phyloP scores from a whole-genome alignment of 2,113 vertebrate species.

The Bombycilla garrulus region DNA sequence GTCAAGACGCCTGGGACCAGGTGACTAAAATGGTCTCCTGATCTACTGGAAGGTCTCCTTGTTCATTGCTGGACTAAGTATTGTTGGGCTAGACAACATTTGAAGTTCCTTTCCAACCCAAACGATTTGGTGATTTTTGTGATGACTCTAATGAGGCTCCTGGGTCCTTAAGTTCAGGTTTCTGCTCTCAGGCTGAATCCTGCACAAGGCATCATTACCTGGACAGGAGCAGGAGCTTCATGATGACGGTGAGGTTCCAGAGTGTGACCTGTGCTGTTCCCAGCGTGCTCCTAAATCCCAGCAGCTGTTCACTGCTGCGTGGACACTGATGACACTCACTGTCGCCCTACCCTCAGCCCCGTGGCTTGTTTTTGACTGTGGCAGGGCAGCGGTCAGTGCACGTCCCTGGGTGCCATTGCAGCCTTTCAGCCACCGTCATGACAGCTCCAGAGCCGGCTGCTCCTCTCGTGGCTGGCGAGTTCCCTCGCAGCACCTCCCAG shows the following conservation, averaged over 20 bases:
- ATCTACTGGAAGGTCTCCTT: background rate
- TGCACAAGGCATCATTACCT: background rate
- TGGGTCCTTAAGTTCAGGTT: background rate
- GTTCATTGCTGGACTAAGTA: background rate
- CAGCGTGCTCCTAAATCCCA: background rate
- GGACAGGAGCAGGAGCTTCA: background rate
- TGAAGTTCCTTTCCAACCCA: background rate
- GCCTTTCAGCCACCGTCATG: accelerated
- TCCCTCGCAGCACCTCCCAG: background rate
- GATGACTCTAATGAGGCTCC: background rate
- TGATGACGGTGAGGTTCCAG: background rate
- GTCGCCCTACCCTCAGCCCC: accelerated
- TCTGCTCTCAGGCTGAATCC: background rate
- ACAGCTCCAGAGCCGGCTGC: background rate
- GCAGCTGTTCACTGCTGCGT: accelerated
- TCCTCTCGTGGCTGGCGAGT: background rate
- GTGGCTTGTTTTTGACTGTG: background rate
- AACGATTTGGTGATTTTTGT: background rate
- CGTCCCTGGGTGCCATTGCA: background rate
- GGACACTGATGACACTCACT: accelerated
- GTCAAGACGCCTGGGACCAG: background rate
- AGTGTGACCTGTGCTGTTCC: background rate
- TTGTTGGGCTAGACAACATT: background rate
- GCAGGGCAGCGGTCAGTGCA: accelerated
- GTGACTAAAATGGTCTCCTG: background rate